Evolutionary conservation across 2,888 invertebrate species (phyloP).

Genomic region (Eremobia ochroleuca): DNA sequence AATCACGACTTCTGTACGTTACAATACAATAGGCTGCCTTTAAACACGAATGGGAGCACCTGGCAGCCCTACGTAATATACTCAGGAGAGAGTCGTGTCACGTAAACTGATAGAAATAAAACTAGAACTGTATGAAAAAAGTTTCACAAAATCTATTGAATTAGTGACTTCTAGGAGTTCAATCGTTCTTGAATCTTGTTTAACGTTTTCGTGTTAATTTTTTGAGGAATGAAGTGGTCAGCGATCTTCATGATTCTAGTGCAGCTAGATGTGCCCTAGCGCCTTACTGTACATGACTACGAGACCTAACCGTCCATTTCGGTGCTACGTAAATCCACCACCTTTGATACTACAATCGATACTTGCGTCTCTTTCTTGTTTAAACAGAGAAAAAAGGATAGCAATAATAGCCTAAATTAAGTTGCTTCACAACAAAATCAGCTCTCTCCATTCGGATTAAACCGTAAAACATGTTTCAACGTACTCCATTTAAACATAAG

Average conservation of each 20-base stretch:
- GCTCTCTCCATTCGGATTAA: conserved; percentile 17
- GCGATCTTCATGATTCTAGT: neutral
- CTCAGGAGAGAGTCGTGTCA: conserved; percentile 39
- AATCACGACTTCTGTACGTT: neutral
- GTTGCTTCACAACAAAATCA: conserved; percentile 1
- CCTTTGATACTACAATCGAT: neutral
- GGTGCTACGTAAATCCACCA: neutral
- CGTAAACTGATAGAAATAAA: conserved; percentile 56
- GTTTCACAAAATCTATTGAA: conserved; percentile 49
- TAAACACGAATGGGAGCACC: neutral
- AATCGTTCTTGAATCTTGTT: conserved; percentile 12
- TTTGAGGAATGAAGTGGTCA: neutral
- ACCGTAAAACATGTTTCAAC: conserved; percentile 10
- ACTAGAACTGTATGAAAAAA: conserved; percentile 46
- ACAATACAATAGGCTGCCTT: neutral
- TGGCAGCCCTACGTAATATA: conserved; percentile 16
- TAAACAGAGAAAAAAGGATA: neutral
- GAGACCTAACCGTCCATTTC: neutral
- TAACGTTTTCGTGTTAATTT: neutral
- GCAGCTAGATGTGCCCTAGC: neutral
- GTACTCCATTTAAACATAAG: conserved; percentile 25
- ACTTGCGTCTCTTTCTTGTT: neutral
- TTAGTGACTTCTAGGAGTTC: conserved; percentile 27
- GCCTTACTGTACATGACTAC: neutral
- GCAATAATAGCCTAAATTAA: neutral